Conservation (phyloP, 35 echinoderm and acorn worm species). For the Diadema setosum region DNA sequence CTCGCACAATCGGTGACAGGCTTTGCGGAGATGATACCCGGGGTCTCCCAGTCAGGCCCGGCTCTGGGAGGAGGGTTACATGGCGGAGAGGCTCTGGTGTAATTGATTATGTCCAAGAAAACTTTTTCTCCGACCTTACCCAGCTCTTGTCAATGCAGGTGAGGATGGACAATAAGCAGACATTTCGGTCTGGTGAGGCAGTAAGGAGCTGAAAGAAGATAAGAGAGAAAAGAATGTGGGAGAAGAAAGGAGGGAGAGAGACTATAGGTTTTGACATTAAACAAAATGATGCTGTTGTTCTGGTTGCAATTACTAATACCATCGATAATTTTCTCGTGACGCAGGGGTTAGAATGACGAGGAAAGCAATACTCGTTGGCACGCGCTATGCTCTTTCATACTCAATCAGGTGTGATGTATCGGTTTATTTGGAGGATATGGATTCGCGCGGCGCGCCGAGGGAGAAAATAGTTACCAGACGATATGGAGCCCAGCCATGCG, state of each 20-base stretch:
- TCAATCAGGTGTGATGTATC: slow-evolving; percentile 1
- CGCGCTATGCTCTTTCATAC: not conserved
- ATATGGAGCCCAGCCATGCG: not conserved
- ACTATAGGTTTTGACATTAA: not conserved
- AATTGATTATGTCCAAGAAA: too few species aligned
- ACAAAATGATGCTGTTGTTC: not conserved
- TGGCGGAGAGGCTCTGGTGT: too few species aligned
- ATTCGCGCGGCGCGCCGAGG: not conserved
- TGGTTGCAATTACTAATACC: not conserved
- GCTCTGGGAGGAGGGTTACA: too few species aligned
- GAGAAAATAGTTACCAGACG: not conserved
- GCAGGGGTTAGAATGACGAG: not conserved
- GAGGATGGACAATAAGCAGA: too few species aligned
- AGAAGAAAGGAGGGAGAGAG: too few species aligned
- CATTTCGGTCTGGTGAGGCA: too few species aligned
- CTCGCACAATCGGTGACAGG: not conserved
- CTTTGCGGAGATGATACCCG: too few species aligned
- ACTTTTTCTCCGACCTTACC: too few species aligned
- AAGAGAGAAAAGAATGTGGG: too few species aligned
- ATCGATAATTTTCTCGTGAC: not conserved
- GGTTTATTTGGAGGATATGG: not conserved
- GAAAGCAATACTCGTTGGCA: not conserved
- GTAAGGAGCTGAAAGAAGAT: too few species aligned
- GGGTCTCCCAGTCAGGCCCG: too few species aligned
- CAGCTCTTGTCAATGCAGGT: too few species aligned